These are phyloP conservation scores for Aphyosemion australe DNA, from an alignment of 2,113 vertebrate species.

Conservation along the genomic window DNA sequence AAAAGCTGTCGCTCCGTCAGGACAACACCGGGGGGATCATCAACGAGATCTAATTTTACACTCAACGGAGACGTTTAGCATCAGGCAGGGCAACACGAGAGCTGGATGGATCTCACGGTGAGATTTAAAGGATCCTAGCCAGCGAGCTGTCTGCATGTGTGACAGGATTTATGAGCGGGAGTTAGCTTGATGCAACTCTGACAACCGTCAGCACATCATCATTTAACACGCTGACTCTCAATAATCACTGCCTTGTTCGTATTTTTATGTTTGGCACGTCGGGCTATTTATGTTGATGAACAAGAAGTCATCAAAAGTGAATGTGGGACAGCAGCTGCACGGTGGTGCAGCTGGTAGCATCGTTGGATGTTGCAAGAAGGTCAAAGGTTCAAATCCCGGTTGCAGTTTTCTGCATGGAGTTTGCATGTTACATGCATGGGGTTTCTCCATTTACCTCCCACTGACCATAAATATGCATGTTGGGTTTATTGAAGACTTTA, in stretches of 20 bases:
- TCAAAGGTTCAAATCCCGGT: no score
- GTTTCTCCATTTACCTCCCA: no score
- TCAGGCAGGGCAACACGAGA: conserved; percentile 1
- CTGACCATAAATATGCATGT: no score
- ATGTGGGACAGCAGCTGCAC: no score
- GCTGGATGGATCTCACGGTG: conserved; percentile 39
- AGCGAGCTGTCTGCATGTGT: conserved; percentile 5
- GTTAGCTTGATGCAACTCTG: background rate
- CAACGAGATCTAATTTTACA: conserved; percentile 51
- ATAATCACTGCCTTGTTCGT: background rate
- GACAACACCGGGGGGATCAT: conserved; percentile 26
- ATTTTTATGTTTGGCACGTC: background rate
- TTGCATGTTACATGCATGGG: no score
- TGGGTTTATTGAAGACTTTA: no score
- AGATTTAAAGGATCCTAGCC: conserved; percentile 17
- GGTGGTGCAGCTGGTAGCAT: no score
- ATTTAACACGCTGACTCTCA: background rate
- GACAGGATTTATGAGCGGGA: conserved; percentile 8
- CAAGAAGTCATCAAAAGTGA: no score
- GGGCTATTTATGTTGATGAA: no score
- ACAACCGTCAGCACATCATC: conserved; percentile 23
- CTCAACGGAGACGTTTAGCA: conserved; percentile 13
- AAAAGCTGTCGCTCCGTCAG: conserved; percentile 42
- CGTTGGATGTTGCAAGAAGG: no score
- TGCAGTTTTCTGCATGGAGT: no score